phyloP scores from a whole-genome alignment of 1,140 invertebrate genomes.

The Anagrus nilaparvatae region DNA sequence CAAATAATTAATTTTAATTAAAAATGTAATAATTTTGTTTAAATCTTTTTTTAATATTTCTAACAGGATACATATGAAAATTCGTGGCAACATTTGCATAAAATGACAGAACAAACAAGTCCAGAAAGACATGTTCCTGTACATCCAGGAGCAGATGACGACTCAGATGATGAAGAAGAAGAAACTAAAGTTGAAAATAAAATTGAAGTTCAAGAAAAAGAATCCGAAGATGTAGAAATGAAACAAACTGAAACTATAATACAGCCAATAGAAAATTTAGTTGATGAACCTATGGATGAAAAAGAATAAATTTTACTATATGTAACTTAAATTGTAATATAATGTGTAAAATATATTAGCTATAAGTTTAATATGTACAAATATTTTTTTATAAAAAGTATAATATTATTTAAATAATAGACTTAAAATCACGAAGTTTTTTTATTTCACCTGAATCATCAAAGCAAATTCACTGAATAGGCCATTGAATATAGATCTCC shows the following conservation, averaged over 20 bases:
- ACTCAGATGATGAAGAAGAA: conserved; percentile 43
- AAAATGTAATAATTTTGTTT: neutral
- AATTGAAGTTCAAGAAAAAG: conserved; percentile 10
- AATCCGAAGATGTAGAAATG: conserved; percentile 2
- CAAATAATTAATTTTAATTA: too few species aligned
- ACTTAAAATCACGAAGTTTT: too few species aligned
- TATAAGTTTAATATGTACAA: too few species aligned
- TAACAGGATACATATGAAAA: conserved; percentile 32
- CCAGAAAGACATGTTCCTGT: conserved; percentile 39
- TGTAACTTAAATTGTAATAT: too few species aligned
- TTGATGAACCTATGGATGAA: conserved; percentile 23
- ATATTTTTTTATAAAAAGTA: too few species aligned
- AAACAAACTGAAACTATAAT: conserved; percentile 11
- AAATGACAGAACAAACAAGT: conserved; percentile 28
- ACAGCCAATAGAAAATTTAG: conserved; percentile 31
- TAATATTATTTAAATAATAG: too few species aligned
- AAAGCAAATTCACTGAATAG: too few species aligned
- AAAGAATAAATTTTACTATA: too few species aligned
- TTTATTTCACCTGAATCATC: too few species aligned
- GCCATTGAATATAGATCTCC: too few species aligned
- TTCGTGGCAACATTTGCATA: conserved; percentile 43
- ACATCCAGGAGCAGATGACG: conserved; percentile 47
- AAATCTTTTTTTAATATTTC: neutral
- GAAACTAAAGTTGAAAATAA: conserved; percentile 1
- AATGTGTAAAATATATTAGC: too few species aligned